These are phyloP conservation scores for Sclerurus mexicanus DNA, from an alignment of 2,113 vertebrate species.

Conservation along the genomic window DNA sequence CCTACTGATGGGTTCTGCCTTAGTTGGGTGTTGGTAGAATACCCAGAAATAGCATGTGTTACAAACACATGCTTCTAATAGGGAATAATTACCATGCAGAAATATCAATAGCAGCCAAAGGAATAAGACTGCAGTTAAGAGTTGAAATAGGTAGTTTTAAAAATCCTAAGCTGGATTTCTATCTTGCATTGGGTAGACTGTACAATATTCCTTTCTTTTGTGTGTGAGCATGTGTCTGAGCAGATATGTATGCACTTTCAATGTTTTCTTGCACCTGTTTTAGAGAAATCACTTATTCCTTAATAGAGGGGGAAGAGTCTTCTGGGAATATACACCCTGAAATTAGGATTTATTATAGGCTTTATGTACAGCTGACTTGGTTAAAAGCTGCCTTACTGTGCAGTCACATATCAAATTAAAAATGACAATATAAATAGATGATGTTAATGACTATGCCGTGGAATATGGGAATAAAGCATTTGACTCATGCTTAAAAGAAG, in stretches of 20 bases:
- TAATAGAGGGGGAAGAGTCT: background rate
- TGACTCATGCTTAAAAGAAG: background rate
- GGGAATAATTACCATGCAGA: background rate
- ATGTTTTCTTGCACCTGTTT: background rate
- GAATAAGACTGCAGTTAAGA: background rate
- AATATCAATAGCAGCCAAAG: background rate
- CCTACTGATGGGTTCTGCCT: background rate
- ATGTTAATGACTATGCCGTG: background rate
- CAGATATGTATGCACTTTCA: background rate
- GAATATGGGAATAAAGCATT: background rate
- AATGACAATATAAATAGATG: conserved; percentile 1
- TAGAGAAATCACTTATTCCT: background rate
- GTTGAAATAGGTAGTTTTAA: background rate
- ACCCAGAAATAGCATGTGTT: background rate
- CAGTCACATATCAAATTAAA: conserved; percentile 27
- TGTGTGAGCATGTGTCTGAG: background rate
- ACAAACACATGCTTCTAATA: background rate
- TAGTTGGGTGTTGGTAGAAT: background rate
- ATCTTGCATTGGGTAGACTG: too few species aligned
- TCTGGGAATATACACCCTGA: background rate
- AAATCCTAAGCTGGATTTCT: background rate
- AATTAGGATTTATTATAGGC: conserved; percentile 5
- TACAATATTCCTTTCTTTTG: background rate
- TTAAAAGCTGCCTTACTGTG: conserved; percentile 1
- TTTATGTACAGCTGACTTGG: conserved; percentile 5